Conservation (phyloP, 2,113 vertebrate species). For the Oreotrochilus melanogaster region DNA sequence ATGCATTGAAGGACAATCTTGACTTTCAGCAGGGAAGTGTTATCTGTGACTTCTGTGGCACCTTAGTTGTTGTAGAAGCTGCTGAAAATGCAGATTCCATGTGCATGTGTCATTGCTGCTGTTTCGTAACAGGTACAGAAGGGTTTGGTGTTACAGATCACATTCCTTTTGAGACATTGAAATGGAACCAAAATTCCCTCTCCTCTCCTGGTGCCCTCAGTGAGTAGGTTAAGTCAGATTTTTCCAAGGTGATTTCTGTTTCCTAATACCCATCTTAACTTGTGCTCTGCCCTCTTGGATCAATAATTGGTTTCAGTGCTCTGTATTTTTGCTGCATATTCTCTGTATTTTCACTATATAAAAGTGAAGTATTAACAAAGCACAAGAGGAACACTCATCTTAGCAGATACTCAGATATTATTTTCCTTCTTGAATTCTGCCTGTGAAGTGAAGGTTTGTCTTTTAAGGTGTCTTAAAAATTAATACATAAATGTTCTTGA, state of each 20-base stretch:
- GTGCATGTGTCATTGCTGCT: fast-evolving
- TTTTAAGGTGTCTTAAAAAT: slow-evolving; percentile 15
- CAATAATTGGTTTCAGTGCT: neutral
- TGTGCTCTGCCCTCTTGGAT: neutral
- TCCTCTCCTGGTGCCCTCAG: neutral
- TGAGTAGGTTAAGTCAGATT: neutral
- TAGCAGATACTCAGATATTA: neutral
- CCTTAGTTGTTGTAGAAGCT: neutral
- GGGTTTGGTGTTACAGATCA: neutral
- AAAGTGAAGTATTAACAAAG: neutral
- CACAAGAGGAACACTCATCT: neutral
- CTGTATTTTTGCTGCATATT: neutral
- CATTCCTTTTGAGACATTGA: neutral
- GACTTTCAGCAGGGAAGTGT: neutral
- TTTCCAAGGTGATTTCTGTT: neutral
- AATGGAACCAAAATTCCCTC: neutral
- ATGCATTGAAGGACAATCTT: neutral
- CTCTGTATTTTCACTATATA: neutral
- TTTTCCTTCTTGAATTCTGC: neutral
- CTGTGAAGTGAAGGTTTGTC: neutral
- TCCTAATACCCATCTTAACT: neutral
- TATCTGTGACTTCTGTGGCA: neutral
- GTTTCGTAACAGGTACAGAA: neutral
- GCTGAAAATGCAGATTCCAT: neutral
- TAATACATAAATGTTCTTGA: neutral